Base-by-base conservation (phyloP, 2,113 vertebrate genomes). In the Aspidoscelis tigris region DNA sequence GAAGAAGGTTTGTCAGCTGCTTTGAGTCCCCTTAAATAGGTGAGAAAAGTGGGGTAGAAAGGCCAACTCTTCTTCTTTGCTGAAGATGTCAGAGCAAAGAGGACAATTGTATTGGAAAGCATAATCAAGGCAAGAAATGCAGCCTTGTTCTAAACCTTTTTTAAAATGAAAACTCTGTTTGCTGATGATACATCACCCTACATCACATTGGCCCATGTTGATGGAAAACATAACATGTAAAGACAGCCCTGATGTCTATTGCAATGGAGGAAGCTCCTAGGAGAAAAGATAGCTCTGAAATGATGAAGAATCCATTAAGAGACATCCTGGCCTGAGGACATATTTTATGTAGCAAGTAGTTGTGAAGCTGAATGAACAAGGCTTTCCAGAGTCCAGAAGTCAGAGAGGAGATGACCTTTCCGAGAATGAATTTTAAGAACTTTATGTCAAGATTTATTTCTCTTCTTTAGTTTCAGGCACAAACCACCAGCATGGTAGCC, bases 341-440 rank as follows among this genome's bases (percentile, higher is more conserved):
- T 73, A 26, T 74, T 82, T 82, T 74, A 73, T 73, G 61, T 5
- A 33, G 53, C 80, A 44, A 58, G 71, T 41, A 22, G 53, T 55
- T 61, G 22, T 41, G 80, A 39, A 20, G 39, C 18, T 3, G 41
- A 73, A 43, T 16, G 70, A 43, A 47, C 22, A 9, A 64, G 55
- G 26, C 80, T 18, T 72, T 64, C 70, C 20, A 3, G 44, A 82
- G 70, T 73, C 70, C 55, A 74, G 55, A 44, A 82, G 73, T 74
- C 44, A 82, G 55, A 82, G 80, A 44, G 39, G 53, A 43, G 39
- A 73, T 73, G 70, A 82, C 80, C 80, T 82, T 73, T 82, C 41
- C 33, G 44, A 64, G 80, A 82, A 73, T 82, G 80, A 82, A 82
- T 82, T 39, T 82, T 64, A 82, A 82, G 55, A 69, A 61, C 22